Conservation (phyloP, 2,113 vertebrate species). For the Sinocyclocheilus maitianheensis region DNA sequence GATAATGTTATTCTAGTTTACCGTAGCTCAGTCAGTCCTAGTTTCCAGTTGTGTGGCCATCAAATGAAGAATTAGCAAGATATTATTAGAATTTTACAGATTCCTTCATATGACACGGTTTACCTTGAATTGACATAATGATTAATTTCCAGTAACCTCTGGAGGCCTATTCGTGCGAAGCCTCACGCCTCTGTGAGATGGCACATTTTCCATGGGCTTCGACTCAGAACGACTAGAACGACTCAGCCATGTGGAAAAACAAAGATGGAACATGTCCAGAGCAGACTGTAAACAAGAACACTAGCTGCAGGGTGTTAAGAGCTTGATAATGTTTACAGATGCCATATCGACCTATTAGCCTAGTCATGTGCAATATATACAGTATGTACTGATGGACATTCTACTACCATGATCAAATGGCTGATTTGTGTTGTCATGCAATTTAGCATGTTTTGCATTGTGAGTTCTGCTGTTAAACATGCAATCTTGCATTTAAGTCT, state of each 20-base stretch:
- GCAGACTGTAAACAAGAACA: slow-evolving; percentile 31
- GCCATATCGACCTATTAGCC: not conserved
- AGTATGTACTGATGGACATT: not conserved
- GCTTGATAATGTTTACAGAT: slow-evolving; percentile 33
- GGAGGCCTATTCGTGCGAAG: not conserved
- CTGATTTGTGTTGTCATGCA: slow-evolving; percentile 1
- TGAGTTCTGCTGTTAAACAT: not conserved
- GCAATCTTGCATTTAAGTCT: not conserved
- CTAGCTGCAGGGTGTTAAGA: slow-evolving; percentile 31
- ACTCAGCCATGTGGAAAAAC: slow-evolving; percentile 37
- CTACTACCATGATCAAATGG: not conserved
- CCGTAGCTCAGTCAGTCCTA: not conserved
- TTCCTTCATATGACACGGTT: slow-evolving; percentile 1
- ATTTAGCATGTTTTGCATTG: not conserved
- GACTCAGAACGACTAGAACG: not conserved
- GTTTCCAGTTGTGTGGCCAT: not conserved
- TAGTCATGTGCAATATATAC: not conserved
- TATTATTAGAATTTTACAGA: not conserved
- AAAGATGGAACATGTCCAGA: slow-evolving; percentile 37
- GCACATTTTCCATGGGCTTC: slow-evolving; percentile 27
- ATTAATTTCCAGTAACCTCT: not conserved
- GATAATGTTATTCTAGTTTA: not conserved
- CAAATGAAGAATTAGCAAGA: not conserved
- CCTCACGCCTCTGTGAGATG: slow-evolving; percentile 21
- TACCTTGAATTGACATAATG: not conserved